Percentiles rank a stretch among this genome's conserved stretches.
Conservation (phyloP, 2,888 invertebrate species). For the Xestia ashworthii region DNA sequence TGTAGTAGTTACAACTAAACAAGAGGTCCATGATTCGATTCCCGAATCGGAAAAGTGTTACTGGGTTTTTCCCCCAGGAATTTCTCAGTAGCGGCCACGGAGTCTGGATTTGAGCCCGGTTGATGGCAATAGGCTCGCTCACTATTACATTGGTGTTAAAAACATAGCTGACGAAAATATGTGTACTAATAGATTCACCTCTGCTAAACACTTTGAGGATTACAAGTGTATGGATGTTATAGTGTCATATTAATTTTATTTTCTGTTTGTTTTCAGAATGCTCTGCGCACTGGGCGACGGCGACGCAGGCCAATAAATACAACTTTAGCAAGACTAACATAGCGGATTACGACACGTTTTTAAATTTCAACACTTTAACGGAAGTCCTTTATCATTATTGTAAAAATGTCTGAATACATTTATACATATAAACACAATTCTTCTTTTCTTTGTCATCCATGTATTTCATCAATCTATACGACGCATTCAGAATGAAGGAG, state of each 20-base stretch:
- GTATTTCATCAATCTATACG: not conserved
- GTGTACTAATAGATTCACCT: not conserved
- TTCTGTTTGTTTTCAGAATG: slow-evolving; percentile 1
- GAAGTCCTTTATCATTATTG: not conserved
- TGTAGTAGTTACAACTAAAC: too few species aligned
- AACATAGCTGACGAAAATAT: not conserved
- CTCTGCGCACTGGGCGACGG: not conserved
- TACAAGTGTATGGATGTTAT: not conserved
- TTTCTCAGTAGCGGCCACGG: not conserved
- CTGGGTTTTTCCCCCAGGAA: not conserved
- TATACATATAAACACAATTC: not conserved
- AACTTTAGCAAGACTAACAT: not conserved
- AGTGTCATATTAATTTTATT: not conserved
- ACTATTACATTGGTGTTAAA: not conserved
- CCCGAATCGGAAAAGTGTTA: not conserved
- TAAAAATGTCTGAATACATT: not conserved
- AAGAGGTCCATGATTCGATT: too few species aligned
- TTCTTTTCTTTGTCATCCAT: not conserved
- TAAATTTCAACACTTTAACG: not conserved
- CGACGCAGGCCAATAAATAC: not conserved
- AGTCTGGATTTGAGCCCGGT: not conserved
- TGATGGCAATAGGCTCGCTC: not conserved
- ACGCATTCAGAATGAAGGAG: not conserved
- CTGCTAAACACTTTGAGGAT: not conserved
- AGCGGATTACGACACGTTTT: too few species aligned